A percentile compares a stretch with the other conserved stretches of the same genome.
phyloP scores from a whole-genome alignment of 2,888 invertebrate genomes.

The Eupsilia transversa region DNA sequence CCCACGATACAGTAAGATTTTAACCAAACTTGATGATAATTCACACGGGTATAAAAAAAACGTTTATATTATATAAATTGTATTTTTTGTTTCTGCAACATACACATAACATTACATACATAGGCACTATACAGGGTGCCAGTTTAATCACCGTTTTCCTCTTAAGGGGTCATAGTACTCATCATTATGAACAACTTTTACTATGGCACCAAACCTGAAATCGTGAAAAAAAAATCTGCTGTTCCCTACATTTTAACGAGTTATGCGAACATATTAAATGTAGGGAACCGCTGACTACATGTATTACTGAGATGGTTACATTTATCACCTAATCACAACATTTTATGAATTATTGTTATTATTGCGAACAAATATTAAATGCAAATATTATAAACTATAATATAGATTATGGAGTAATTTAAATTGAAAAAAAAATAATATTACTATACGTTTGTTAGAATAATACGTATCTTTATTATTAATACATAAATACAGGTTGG shows the following conservation, averaged over 20 bases:
- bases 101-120: no score
- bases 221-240: no score
- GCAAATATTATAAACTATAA: neutral
- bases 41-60: neutral
- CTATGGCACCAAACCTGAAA: no score
- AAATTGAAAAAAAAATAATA: neutral
- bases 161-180: no score
- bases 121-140: no score
- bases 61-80: neutral
- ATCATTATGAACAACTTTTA: no score
- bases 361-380: neutral
- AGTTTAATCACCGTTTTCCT: no score
- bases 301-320: neutral
- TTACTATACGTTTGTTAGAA: neutral
- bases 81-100: conserved; percentile 2
- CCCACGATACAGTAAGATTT: conserved; percentile 35
- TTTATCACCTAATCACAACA: conserved; percentile 22
- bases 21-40: neutral
- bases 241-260: no score
- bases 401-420: neutral
- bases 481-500: neutral
- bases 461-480: neutral
- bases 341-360: neutral
- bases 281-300: no score
- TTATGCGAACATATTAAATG: no score